phyloP scores from a whole-genome alignment of 2,888 invertebrate species.

The Lycaena phlaeas region DNA sequence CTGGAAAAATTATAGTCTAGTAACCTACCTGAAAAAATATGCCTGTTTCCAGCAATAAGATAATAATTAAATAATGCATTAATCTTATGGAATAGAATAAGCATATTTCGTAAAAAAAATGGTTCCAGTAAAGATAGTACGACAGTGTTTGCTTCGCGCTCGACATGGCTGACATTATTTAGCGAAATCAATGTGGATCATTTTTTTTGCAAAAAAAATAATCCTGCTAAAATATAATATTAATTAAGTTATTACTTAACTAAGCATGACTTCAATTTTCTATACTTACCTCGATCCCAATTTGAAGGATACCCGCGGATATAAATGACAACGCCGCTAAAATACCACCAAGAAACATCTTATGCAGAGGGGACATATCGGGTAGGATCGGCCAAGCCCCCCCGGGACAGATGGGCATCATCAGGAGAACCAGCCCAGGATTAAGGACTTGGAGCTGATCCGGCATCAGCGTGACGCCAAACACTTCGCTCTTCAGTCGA shows the following conservation, averaged over 20 bases:
- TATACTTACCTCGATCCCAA: slow-evolving; percentile 58
- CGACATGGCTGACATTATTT: too few relatives aligned
- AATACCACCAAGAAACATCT: slow-evolving; percentile 83
- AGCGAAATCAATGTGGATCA: too few relatives aligned
- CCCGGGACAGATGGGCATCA: slow-evolving; percentile 78
- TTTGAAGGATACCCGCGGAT: slow-evolving; percentile 76
- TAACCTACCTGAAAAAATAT: too few relatives aligned
- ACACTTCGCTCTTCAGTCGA: slow-evolving; percentile 75
- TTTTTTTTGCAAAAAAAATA: too few relatives aligned
- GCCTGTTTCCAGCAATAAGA: too few relatives aligned
- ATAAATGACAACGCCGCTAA: slow-evolving; percentile 78
- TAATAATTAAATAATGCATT: too few relatives aligned
- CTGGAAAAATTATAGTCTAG: slow-evolving; percentile 28
- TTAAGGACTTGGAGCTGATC: slow-evolving; percentile 89
- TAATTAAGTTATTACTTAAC: neutral
- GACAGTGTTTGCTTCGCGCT: too few relatives aligned
- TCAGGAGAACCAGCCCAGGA: slow-evolving; percentile 78
- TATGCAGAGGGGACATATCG: slow-evolving; percentile 74
- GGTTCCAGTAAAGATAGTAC: too few relatives aligned
- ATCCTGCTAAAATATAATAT: too few relatives aligned
- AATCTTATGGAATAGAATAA: too few relatives aligned
- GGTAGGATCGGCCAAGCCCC: slow-evolving; percentile 56
- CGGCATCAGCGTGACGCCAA: slow-evolving; percentile 73
- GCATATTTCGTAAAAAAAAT: too few relatives aligned
- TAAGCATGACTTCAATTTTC: neutral